Conservation (phyloP, 1,140 invertebrate genomes). For the Ceratina japonica region DNA sequence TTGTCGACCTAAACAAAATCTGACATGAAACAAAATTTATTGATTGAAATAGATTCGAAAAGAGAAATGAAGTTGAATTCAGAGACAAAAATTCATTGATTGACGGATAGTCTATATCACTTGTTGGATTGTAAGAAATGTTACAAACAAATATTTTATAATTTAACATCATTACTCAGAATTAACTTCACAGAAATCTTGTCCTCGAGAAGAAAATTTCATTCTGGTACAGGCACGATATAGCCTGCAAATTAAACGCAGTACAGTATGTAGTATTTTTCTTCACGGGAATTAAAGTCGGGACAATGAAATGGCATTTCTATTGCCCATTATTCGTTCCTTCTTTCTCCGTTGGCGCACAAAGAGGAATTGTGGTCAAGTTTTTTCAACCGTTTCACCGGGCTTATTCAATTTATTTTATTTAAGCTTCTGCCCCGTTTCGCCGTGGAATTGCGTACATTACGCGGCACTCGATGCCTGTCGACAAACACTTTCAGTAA, state of each 20-base stretch:
- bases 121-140: no score
- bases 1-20: no score
- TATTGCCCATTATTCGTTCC: conserved; percentile 20
- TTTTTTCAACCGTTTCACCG: conserved; percentile 1
- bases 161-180: neutral
- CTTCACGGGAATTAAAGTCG: conserved; percentile 4
- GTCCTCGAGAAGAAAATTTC: neutral
- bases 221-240: neutral
- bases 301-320: conserved; percentile 1
- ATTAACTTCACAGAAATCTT: conserved; percentile 15
- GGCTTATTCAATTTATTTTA: neutral
- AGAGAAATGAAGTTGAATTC: no score
- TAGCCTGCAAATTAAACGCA: neutral
- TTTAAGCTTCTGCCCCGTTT: neutral
- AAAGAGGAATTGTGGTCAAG: neutral
- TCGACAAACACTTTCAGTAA: neutral
- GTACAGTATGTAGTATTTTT: conserved; percentile 11
- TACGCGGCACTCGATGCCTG: neutral
- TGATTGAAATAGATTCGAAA: no score
- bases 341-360: neutral
- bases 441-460: neutral
- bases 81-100: no score
- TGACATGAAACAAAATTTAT: no score
- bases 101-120: no score
- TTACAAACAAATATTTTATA: no score